A percentile compares a stretch with the other conserved stretches of the same genome.
Evolutionary conservation across 2,797 vertebrate species (phyloP).

Genomic region (Poliocrania exsul): DNA sequence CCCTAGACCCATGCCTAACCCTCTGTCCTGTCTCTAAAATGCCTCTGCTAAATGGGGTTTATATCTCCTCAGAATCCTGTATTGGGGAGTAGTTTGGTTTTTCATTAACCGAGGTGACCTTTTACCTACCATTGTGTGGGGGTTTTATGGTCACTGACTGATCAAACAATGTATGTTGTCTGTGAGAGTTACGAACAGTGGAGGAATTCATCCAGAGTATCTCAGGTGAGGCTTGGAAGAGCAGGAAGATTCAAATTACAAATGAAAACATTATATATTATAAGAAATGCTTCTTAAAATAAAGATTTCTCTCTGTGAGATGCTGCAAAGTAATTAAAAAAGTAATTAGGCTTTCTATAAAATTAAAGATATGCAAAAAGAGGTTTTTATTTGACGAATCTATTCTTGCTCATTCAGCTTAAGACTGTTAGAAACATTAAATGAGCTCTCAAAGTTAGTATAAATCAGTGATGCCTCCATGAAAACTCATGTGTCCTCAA

Average conservation of each 20-base stretch:
- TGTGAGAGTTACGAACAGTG: not conserved
- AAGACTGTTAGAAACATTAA: not conserved
- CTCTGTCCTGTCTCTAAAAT: not conserved
- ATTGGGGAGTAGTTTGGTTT: not conserved
- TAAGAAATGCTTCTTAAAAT: not conserved
- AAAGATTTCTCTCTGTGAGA: not conserved
- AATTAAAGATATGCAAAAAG: not conserved
- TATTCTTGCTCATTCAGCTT: not conserved
- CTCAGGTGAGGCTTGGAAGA: not conserved
- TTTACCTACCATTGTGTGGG: not conserved
- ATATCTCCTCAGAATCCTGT: not conserved
- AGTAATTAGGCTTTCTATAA: not conserved
- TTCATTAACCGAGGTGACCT: not conserved
- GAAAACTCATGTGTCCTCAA: not conserved
- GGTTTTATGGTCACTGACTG: not conserved
- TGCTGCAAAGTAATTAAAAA: not conserved
- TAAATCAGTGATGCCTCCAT: not conserved
- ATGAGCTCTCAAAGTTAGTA: not conserved
- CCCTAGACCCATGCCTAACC: not conserved
- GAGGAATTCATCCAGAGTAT: not conserved
- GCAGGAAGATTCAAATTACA: not conserved
- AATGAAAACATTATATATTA: not conserved
- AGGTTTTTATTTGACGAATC: not conserved
- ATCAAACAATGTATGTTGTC: not conserved
- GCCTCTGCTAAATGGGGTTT: not conserved